Conservation (phyloP, 2,797 vertebrate species). For the Poliocrania exsul region DNA sequence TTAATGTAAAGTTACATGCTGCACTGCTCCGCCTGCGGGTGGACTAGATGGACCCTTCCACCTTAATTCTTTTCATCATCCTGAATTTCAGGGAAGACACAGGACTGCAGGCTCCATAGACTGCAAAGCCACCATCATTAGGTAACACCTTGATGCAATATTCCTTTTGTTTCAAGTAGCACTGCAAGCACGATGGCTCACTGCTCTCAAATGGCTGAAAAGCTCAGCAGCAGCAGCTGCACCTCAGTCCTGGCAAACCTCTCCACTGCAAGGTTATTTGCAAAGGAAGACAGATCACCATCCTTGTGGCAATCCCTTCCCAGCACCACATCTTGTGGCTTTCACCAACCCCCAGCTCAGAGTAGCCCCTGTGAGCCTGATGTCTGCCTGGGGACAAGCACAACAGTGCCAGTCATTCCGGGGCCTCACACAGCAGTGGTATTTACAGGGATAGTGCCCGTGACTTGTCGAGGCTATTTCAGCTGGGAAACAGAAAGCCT, state of each 20-base stretch:
- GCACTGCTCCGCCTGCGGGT: accelerated
- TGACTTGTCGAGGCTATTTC: not conserved
- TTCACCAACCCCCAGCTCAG: not conserved
- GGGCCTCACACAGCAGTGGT: not conserved
- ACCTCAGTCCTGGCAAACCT: accelerated
- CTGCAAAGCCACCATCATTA: not conserved
- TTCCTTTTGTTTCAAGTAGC: not conserved
- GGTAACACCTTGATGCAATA: not conserved
- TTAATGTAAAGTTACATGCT: not conserved
- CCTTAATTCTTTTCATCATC: not conserved
- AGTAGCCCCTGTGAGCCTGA: not conserved
- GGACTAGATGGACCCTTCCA: not conserved
- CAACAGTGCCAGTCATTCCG: not conserved
- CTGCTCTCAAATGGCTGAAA: not conserved
- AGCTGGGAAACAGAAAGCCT: constrained; percentile 9
- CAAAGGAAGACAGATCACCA: not conserved
- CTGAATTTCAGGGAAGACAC: not conserved
- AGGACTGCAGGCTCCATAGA: not conserved
- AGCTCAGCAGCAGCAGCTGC: not conserved
- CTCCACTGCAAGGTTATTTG: not conserved
- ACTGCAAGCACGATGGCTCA: accelerated
- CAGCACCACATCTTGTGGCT: not conserved
- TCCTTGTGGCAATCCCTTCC: not conserved
- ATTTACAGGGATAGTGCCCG: not conserved
- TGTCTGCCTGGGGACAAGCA: accelerated